Base-by-base conservation (phyloP, 2,888 invertebrate genomes). In the Cephus pulcher region DNA sequence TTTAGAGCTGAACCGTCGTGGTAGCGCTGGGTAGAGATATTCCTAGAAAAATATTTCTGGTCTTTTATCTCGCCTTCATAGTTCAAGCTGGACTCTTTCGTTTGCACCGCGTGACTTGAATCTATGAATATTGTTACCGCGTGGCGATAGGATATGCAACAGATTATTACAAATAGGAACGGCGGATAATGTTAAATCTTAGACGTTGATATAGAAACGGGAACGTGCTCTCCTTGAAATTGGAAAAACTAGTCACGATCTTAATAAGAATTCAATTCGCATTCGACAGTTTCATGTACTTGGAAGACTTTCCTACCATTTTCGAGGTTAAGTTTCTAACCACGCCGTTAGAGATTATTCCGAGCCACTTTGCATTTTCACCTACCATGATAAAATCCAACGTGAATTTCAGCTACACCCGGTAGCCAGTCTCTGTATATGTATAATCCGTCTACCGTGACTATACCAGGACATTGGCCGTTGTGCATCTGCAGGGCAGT, bases 11-110 rank as follows among this genome's bases (percentile, higher is more conserved):
- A 40, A 2, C 6, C 23, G 40, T 40, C 40, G 40, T 40, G 23
- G 56, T 56, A 56, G 6, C 23, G 56, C 23, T 79, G 71, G 77
- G 68, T 74, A 79, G 79, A 79, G 76, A 77, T 80, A 77, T 78
- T 34, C 76, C 77, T 71, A 76, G 78, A 76, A 75, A 37, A 75
- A 33, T 75, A 75, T 75, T 35, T 34, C 68, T 68, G 4, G 11
- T 73, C 34, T 32, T 12, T 73, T 34, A 73, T 73, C 23, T 73
- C 30, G 23, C 11, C 78, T 80, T 79, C 78, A 73, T 78, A 79
- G 75, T 80, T 80, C 34, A 68, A 40, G 40, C 34, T 73, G 40
- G 73, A 75, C 70, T 76, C 77, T 68, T 80, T 78, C 40, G 74
- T 76, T 32, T 35, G 32, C 76, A 69, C 69, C 56, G 69, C 75